Evolutionary conservation across 2,888 invertebrate genomes (phyloP), one percentile per base, ranked within the genome.

Genomic region (Tetranychus piercei): DNA sequence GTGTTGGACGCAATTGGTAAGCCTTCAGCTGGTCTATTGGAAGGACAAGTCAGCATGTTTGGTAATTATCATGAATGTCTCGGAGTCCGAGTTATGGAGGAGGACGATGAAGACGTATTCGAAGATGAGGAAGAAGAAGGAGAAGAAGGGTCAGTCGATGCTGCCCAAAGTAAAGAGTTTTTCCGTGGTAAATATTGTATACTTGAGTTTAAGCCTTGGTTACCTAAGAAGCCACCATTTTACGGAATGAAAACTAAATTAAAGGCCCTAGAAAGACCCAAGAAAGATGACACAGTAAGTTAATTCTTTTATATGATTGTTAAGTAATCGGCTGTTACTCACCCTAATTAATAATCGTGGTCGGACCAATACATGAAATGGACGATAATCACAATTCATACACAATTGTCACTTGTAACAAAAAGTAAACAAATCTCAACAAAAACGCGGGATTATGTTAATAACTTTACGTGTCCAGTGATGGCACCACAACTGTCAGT

Each of bases 1-100:
- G 77, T 77, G 77, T 69, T 77, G 55, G 77, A 77, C 44, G 77
- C 77, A n/a, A 74, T 76, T 66, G 77, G 77, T 11, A 77, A 77
- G 44, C 77, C 77, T 15, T 65, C 76, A 43, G 70, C 77, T 0
- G 77, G 77, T 20, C 70, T 77, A 65, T 71, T 77, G 22, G 76
- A 76, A 71, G 77, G 77, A 43, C 66, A 65, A 44, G 71, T 76
- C 11, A 76, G 72, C 34, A 72, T 76, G 74, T 77, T 77, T 73
- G 77, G 77, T 20, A 77, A 77, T 55, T 76, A 77, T 73, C 71
- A 76, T 20, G 71, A 77, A 71, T 77, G 77, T 43, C 43, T 76
- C 15, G 72, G 70, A 34, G 45, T 77, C 8, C 72, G 77, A 43
- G 77, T 73, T 6, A 23, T 70, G n/a, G 76, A 77, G 15, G 77